Evolutionary conservation across 64 coral and sea anemone species (phyloP).

Genomic region (Actinia equina): DNA sequence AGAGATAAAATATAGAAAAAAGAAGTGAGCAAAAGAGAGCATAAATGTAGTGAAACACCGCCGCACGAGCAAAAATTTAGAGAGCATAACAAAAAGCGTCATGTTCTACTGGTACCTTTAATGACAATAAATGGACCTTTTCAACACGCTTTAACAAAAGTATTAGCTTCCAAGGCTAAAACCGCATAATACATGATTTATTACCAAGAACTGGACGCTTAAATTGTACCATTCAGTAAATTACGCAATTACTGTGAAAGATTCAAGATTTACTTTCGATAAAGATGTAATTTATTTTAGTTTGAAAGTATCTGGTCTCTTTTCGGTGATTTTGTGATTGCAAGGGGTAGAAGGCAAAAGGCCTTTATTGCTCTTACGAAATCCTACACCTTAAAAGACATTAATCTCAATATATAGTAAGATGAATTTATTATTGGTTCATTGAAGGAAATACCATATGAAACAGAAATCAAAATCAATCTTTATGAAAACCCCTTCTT

Average conservation of each 20-base stretch:
- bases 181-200: background rate
- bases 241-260: background rate
- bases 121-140: background rate
- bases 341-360: background rate
- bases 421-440: conserved; percentile 3
- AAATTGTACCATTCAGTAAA: background rate
- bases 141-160: background rate
- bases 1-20: background rate
- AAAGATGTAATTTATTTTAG: conserved; percentile 11
- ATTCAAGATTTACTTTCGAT: background rate
- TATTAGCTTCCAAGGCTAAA: background rate
- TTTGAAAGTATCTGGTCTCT: background rate
- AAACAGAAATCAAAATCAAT: conserved; percentile 11
- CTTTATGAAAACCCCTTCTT: background rate
- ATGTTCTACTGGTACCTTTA: background rate
- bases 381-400: background rate
- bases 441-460: background rate
- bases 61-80: background rate
- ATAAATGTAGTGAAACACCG: background rate
- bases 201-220: background rate
- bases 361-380: background rate
- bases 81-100: background rate
- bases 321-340: background rate
- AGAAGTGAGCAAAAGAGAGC: background rate
- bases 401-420: background rate